A percentile compares a stretch with the other conserved stretches of the same genome.
Conservation (phyloP, 2,888 invertebrate genomes). For the Drosophila borealis region DNA sequence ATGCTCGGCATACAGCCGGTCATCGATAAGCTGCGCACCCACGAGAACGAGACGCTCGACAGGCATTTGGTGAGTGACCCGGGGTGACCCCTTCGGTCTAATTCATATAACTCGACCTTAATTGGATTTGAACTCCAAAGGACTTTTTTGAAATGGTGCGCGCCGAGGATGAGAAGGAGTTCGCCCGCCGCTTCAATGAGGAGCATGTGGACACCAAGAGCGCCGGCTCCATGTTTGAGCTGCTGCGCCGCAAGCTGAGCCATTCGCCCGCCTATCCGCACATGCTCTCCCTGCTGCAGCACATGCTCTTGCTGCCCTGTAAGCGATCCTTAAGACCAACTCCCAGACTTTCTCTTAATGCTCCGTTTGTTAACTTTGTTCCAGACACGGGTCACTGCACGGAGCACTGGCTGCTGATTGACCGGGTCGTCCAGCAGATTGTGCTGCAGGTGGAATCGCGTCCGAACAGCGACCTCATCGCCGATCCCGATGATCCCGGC, state of each 20-base stretch:
- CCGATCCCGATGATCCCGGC: slow-evolving; percentile 82
- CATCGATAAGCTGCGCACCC: slow-evolving; percentile 95
- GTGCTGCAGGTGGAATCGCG: slow-evolving; percentile 90
- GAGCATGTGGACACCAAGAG: slow-evolving; percentile 98
- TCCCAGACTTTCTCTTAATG: neutral
- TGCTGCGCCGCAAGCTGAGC: slow-evolving; percentile 93
- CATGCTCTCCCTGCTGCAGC: slow-evolving; percentile 94
- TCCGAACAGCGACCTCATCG: slow-evolving; percentile 82
- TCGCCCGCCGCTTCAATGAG: slow-evolving; percentile 95
- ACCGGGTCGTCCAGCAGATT: slow-evolving; percentile 97
- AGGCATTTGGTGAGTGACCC: slow-evolving; percentile 90
- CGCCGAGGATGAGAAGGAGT: slow-evolving; percentile 97
- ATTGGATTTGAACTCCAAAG: slow-evolving; percentile 40
- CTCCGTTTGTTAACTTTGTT: neutral
- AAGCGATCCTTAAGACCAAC: slow-evolving; percentile 82
- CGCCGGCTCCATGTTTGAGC: slow-evolving; percentile 96
- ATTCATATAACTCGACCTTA: neutral
- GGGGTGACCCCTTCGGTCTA: too few relatives aligned
- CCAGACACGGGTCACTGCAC: slow-evolving; percentile 93
- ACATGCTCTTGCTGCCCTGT: slow-evolving; percentile 93
- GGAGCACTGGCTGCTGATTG: slow-evolving; percentile 97
- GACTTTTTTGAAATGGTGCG: slow-evolving; percentile 99
- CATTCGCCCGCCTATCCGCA: slow-evolving; percentile 97
- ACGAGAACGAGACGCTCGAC: slow-evolving; percentile 97
- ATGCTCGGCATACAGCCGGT: slow-evolving; percentile 99